These are phyloP conservation scores for Nematopogon swammerdamellus DNA, from an alignment of 2,888 invertebrate species.

Conservation along the genomic window DNA sequence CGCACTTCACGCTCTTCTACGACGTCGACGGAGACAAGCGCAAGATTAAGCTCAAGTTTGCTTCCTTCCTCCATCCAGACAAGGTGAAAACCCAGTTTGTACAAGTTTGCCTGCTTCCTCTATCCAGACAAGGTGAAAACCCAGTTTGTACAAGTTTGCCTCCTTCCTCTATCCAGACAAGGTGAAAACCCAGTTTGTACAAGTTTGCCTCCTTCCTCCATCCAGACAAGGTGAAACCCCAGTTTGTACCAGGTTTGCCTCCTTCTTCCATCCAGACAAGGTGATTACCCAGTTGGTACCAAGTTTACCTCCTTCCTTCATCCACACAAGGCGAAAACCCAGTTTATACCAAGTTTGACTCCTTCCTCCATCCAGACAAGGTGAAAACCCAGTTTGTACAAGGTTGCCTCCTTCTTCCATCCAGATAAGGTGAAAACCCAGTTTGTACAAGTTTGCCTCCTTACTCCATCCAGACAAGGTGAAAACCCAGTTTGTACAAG, in stretches of 20 bases:
- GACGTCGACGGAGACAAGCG: slow-evolving; percentile 65
- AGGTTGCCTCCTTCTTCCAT: too few relatives aligned
- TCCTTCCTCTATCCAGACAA: slow-evolving; percentile 58
- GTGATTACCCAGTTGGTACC: slow-evolving; percentile 28
- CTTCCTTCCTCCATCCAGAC: slow-evolving; percentile 56
- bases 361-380: slow-evolving; percentile 58
- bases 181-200: slow-evolving; percentile 29
- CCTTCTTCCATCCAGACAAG: slow-evolving; percentile 58
- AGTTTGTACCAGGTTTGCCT: slow-evolving; percentile 60
- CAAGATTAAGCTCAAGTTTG: slow-evolving; percentile 74
- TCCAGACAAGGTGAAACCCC: background rate
- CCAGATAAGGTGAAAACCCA: background rate
- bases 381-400: slow-evolving; percentile 28
- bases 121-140: background rate
- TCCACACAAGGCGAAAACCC: background rate
- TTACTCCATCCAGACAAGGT: slow-evolving; percentile 62
- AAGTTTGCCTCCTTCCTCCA: too few relatives aligned
- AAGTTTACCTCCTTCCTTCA: too few relatives aligned
- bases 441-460: slow-evolving; percentile 60
- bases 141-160: slow-evolving; percentile 57
- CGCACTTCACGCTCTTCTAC: slow-evolving; percentile 75
- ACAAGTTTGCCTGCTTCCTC: too few relatives aligned
- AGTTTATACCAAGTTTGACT: slow-evolving; percentile 67
- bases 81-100: slow-evolving; percentile 38
- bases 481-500: slow-evolving; percentile 8